Percentiles rank a stretch among this genome's conserved stretches.
phyloP scores from a whole-genome alignment of 2,888 invertebrate species.

The Drosophila paranaensis region DNA sequence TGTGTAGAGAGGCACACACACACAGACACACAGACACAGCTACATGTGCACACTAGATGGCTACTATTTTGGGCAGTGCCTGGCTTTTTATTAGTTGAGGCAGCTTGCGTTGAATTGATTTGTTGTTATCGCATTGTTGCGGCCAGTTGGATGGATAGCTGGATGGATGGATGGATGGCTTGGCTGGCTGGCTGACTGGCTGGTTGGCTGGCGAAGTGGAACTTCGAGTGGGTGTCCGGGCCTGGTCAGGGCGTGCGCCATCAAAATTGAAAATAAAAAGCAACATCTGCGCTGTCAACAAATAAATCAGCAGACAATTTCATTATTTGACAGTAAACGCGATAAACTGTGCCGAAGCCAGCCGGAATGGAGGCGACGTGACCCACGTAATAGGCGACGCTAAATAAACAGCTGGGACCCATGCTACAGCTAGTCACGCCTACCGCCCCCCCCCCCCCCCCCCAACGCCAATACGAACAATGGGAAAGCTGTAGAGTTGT shows the following conservation, averaged over 20 bases:
- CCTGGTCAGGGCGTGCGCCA: slow-evolving; percentile 39
- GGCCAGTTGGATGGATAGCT: slow-evolving; percentile 63
- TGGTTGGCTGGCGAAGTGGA: slow-evolving; percentile 7
- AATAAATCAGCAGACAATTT: slow-evolving; percentile 80
- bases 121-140: slow-evolving; percentile 78
- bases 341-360: slow-evolving; percentile 72
- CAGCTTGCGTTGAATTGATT: slow-evolving; percentile 80
- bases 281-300: slow-evolving; percentile 79
- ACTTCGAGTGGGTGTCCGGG: slow-evolving; percentile 1
- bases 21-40: slow-evolving; percentile 19
- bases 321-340: slow-evolving; percentile 81
- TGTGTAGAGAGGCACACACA: slow-evolving; percentile 13
- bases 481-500: slow-evolving; percentile 49
- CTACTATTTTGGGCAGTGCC: slow-evolving; percentile 39
- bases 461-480: neutral
- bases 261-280: slow-evolving; percentile 80
- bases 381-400: slow-evolving; percentile 39
- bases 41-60: slow-evolving; percentile 46
- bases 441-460: neutral
- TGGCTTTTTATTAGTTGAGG: slow-evolving; percentile 75
- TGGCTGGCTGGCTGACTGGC: slow-evolving; percentile 29
- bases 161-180: slow-evolving; percentile 18
- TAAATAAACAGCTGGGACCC: slow-evolving; percentile 47
- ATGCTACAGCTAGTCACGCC: slow-evolving; percentile 8
- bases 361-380: slow-evolving; percentile 64